Base-by-base conservation (phyloP, 2,113 vertebrate genomes). In the Chloropsis hardwickii region DNA sequence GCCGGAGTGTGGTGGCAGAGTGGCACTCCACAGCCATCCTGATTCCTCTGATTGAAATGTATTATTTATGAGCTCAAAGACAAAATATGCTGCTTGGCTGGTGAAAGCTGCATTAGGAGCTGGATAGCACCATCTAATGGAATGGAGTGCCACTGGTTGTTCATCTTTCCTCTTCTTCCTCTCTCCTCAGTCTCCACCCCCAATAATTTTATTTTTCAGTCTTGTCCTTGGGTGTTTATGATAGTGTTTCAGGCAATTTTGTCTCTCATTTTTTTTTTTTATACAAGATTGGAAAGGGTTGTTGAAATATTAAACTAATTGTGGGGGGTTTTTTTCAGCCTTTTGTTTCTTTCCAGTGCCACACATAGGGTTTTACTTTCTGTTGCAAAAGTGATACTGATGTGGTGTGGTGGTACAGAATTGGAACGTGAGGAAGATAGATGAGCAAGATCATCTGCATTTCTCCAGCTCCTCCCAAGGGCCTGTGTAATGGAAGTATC, bases 101-200 rank as follows among this genome's bases (percentile, higher is more conserved):
- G 42, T 37, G 29, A 28, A 79, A 39, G 47, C 35, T 70, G 76
- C 84, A 90, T 89, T 93, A 90, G 69, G 94, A 77, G 77, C 92
- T 96, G 96, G 57, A 61, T 71, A 95, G 73, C 92, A 93, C 90
- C 94, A 96, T 92, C 96, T 97, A 95, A 82, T 20, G 66, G 88
- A 58, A 71, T 1, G 31, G 58, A 66, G 78, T 70, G 77, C 96
- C 14, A 3, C 53, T 65, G 61, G 35, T 78, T 81, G 4, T 64
- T 87, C 48, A 27, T 76, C 74, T 69, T 29, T n/a, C 70, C 22
- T 62, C 27, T 39, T 82, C 89, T 81, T 83, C 81, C 64, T 72
- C 40, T 86, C 39, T 57, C 17, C 37, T 44, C 45, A 24, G 12
- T 58, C 29, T 48, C 27, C 70, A 87, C 58, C 62, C 3, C 8